Conservation (phyloP, 2,888 invertebrate genomes). For the Cataglyphis cursor region DNA sequence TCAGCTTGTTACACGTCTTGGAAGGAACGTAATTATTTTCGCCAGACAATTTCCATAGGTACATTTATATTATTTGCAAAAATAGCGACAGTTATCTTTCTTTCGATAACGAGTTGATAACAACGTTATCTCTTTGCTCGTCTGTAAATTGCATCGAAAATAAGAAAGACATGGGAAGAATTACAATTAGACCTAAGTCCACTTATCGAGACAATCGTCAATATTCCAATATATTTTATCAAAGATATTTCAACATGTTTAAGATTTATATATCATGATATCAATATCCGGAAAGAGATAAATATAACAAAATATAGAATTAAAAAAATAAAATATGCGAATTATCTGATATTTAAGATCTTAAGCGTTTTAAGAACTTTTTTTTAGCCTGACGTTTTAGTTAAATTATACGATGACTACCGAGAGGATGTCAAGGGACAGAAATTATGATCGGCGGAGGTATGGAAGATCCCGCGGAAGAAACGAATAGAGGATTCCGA, state of each 20-base stretch:
- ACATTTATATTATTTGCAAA: background rate
- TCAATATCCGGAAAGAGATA: background rate
- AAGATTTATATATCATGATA: background rate
- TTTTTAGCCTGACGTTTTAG: conserved; percentile 22
- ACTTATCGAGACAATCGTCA: background rate
- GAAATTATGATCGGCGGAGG: conserved; percentile 52
- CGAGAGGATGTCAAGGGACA: conserved; percentile 22
- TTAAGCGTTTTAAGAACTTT: background rate
- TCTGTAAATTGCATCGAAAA: no score
- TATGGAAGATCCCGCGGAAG: conserved; percentile 50
- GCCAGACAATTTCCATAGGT: background rate
- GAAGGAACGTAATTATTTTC: background rate
- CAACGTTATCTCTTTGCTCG: no score
- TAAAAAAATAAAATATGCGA: background rate
- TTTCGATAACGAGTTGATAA: no score
- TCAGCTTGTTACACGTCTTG: background rate
- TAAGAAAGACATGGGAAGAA: background rate
- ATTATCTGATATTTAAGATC: background rate
- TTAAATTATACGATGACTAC: conserved; percentile 28
- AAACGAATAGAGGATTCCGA: conserved; percentile 49
- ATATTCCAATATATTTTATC: background rate
- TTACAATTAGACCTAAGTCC: background rate
- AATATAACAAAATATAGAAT: background rate
- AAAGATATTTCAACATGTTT: background rate
- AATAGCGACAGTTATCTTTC: no score